phyloP scores from a whole-genome alignment of 2,797 vertebrate genomes.

The Alectoris magna region DNA sequence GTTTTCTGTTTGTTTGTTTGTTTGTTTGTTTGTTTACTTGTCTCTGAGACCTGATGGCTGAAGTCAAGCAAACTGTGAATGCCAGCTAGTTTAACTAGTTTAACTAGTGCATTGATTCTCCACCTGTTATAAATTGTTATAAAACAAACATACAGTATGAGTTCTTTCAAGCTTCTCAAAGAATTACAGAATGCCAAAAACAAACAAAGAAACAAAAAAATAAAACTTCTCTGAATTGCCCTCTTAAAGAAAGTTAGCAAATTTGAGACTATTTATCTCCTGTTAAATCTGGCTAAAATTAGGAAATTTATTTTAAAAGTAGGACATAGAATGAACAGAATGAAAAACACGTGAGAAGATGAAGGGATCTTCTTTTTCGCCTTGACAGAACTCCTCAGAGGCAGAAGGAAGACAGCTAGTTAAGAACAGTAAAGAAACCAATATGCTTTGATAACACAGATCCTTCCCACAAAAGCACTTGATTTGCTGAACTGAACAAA shows the following conservation, averaged over 20 bases:
- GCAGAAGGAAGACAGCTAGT: background rate
- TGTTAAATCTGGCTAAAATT: background rate
- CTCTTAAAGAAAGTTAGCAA: background rate
- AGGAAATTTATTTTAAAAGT: background rate
- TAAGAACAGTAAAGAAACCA: background rate
- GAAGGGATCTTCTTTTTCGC: background rate
- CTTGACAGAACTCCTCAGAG: background rate
- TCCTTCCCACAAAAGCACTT: background rate
- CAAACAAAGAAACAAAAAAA: no score
- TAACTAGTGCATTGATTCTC: conserved; percentile 35
- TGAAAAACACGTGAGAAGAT: accelerated
- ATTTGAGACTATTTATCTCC: background rate
- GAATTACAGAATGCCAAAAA: background rate
- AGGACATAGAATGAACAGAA: background rate
- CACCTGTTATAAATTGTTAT: background rate
- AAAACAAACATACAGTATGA: conserved; percentile 33
- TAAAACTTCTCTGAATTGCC: background rate
- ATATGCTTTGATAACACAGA: background rate
- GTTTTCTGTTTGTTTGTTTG: background rate
- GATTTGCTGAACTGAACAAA: background rate
- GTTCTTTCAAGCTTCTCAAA: conserved; percentile 48
- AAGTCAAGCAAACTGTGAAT: conserved; percentile 45
- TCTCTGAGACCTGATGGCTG: background rate
- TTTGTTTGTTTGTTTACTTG: background rate
- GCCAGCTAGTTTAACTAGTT: background rate